These are phyloP conservation scores for Antidorcas marsupialis DNA, from an alignment of 2,113 vertebrate genomes.

Conservation along the genomic window DNA sequence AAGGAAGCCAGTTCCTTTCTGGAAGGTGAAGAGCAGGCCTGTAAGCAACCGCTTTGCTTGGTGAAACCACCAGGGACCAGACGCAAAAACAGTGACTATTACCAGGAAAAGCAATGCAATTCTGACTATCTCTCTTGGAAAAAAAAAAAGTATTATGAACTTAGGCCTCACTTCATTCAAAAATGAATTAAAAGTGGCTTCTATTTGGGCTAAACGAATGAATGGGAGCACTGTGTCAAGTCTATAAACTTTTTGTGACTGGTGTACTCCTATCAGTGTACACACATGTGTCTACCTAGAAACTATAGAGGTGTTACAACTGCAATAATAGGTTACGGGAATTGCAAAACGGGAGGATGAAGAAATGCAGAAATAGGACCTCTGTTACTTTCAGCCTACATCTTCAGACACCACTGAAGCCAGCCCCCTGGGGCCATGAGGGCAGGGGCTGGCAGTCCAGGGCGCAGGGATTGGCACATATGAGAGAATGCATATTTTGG, in stretches of 20 bases:
- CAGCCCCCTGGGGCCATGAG: rapidly evolving
- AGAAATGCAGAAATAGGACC: background rate
- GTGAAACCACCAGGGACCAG: background rate
- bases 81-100: background rate
- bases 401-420: background rate
- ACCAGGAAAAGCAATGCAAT: background rate
- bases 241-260: background rate
- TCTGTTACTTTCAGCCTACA: background rate
- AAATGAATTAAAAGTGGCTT: background rate
- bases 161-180: background rate
- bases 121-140: background rate
- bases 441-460: background rate
- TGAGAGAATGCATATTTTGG: background rate
- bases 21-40: constrained; percentile 25
- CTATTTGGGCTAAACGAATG: constrained; percentile 1
- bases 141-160: background rate
- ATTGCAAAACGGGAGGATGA: background rate
- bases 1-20: background rate
- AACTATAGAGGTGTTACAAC: background rate
- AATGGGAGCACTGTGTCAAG: background rate
- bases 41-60: background rate
- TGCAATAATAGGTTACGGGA: background rate
- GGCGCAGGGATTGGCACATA: rapidly evolving
- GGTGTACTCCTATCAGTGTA: background rate
- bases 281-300: background rate